Conservation (phyloP, 2,113 vertebrate genomes). For the Macrotus californicus region DNA sequence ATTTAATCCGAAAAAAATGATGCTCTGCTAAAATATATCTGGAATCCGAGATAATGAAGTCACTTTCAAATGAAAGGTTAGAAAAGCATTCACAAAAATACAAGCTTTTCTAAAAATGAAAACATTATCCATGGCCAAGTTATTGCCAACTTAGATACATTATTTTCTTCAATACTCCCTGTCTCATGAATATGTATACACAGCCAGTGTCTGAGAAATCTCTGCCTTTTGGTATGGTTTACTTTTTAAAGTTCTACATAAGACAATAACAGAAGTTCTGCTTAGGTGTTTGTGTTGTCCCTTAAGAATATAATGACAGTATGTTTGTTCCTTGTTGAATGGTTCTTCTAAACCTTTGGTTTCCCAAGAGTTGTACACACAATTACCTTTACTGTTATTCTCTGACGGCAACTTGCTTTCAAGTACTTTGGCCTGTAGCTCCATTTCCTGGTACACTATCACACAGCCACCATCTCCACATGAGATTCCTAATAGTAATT, state of each 20-base stretch:
- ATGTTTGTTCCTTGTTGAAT: background rate
- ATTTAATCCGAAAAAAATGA: background rate
- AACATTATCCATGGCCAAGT: background rate
- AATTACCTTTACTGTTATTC: conserved; percentile 53
- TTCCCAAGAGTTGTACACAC: conserved; percentile 21
- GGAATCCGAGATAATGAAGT: background rate
- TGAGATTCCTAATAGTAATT: background rate
- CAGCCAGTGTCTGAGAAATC: background rate
- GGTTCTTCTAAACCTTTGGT: background rate
- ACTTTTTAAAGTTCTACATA: background rate
- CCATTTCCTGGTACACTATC: conserved; percentile 21
- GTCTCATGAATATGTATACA: background rate
- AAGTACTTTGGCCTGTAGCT: conserved; percentile 49
- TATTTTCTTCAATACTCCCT: background rate
- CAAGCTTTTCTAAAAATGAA: background rate
- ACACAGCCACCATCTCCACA: background rate
- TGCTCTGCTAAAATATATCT: background rate
- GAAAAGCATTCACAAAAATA: background rate
- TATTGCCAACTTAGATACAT: background rate
- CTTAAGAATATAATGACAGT: background rate
- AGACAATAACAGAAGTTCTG: background rate
- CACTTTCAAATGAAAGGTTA: background rate
- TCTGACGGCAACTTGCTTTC: conserved; percentile 44
- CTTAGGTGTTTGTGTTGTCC: background rate
- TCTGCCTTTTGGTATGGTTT: background rate